These are phyloP conservation scores for Ptychoptera albimana DNA, from an alignment of 2,888 invertebrate species.

Conservation along the genomic window DNA sequence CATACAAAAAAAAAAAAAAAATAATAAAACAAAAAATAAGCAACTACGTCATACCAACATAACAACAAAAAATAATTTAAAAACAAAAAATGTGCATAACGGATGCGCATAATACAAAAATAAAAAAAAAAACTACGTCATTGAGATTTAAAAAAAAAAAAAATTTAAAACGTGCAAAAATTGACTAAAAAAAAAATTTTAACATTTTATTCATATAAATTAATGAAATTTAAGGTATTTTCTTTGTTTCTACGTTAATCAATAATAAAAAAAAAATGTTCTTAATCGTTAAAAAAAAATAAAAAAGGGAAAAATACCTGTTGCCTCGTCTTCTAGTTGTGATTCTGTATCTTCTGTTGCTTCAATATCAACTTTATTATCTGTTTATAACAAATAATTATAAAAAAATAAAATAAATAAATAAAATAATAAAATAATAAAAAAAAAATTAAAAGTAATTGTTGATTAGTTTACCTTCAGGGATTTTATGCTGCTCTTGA, in stretches of 20 bases:
- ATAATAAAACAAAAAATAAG: neutral
- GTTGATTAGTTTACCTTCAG: slow-evolving; percentile 9
- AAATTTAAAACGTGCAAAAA: too few species aligned
- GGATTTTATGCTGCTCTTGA: slow-evolving; percentile 19
- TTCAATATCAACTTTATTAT: slow-evolving; percentile 31
- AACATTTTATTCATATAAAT: too few species aligned
- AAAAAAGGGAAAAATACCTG: slow-evolving; percentile 8
- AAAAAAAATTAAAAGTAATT: slow-evolving; percentile 1
- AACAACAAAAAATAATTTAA: neutral
- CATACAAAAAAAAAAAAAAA: too few species aligned
- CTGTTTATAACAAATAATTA: slow-evolving; percentile 14
- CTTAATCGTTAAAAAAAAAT: slow-evolving; percentile 9
- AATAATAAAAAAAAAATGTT: slow-evolving; percentile 6
- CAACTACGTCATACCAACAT: slow-evolving; percentile 3
- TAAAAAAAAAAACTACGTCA: too few species aligned
- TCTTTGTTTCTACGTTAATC: too few species aligned
- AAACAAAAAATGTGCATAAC: neutral
- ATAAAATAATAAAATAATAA: slow-evolving; percentile 8
- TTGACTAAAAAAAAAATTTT: too few species aligned
- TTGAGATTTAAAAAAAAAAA: too few species aligned
- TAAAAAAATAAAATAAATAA: slow-evolving; percentile 7
- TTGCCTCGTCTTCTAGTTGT: slow-evolving; percentile 8
- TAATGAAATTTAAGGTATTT: too few species aligned
- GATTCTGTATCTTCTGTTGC: slow-evolving; percentile 30
- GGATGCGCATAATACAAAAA: slow-evolving; percentile 1